phyloP scores from a whole-genome alignment of 2,113 vertebrate species.

The Hypanus sabinus region DNA sequence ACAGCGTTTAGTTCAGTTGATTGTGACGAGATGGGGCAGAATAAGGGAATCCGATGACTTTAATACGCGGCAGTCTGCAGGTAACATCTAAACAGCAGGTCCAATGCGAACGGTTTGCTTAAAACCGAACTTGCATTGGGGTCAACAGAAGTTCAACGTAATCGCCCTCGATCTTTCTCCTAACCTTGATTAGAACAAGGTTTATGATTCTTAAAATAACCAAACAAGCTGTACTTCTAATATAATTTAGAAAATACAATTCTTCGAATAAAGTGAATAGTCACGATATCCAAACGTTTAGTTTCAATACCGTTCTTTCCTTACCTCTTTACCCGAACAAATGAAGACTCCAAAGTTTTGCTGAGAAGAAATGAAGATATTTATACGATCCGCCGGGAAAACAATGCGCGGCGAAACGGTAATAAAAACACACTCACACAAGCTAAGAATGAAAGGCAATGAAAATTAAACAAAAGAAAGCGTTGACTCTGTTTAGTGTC shows the following conservation, averaged over 20 bases:
- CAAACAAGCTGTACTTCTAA: neutral
- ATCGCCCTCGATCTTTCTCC: neutral
- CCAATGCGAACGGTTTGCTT: neutral
- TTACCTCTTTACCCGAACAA: neutral
- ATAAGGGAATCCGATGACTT: neutral
- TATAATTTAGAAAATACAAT: neutral
- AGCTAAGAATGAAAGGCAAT: neutral
- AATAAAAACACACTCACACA: slow-evolving; percentile 11
- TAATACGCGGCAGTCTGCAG: neutral
- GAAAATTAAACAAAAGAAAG: neutral
- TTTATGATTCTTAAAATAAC: neutral
- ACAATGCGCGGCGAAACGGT: neutral
- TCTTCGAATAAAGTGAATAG: neutral
- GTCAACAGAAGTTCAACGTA: slow-evolving; percentile 29
- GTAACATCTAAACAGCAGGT: neutral
- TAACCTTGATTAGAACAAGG: too few relatives aligned
- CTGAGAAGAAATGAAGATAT: neutral
- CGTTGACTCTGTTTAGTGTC: neutral
- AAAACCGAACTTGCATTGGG: neutral
- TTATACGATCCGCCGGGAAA: neutral
- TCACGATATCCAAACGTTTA: neutral
- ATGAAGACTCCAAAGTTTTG: neutral
- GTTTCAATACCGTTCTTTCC: neutral
- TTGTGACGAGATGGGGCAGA: neutral
- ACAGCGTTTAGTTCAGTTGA: neutral